phyloP scores from a whole-genome alignment of 2,888 invertebrate genomes.

The Agriopis leucophaearia region DNA sequence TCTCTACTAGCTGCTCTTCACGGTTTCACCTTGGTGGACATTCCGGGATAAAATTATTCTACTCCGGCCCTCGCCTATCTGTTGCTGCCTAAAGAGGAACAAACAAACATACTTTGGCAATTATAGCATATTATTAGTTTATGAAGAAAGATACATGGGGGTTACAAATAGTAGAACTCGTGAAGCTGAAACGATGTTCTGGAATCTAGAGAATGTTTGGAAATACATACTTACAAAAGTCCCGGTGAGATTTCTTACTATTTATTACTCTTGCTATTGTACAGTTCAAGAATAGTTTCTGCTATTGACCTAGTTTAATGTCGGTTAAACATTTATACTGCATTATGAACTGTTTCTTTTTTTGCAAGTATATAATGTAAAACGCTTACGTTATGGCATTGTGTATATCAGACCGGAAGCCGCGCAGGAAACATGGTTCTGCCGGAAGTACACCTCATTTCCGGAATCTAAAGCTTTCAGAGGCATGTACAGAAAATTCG shows the following conservation, averaged over 20 bases:
- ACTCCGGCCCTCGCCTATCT: too few species aligned
- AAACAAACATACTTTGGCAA: too few species aligned
- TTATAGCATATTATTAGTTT: too few species aligned
- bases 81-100: too few species aligned
- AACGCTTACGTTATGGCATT: slow-evolving; percentile 22
- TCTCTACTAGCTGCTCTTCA: too few species aligned
- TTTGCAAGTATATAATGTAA: background rate
- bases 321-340: background rate
- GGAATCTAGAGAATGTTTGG: background rate
- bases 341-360: background rate
- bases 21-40: too few species aligned
- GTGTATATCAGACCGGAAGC: slow-evolving; percentile 51
- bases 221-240: background rate
- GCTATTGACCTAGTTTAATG: background rate
- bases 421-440: slow-evolving; percentile 59
- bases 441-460: slow-evolving; percentile 72
- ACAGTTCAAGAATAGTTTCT: background rate
- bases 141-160: too few species aligned
- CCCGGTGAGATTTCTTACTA: background rate
- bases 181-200: too few species aligned
- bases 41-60: too few species aligned
- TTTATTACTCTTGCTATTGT: background rate
- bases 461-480: slow-evolving; percentile 53
- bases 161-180: too few species aligned
- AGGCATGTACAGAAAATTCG: slow-evolving; percentile 23